phyloP scores from a whole-genome alignment of 2,888 invertebrate species.

The Zygogramma bicolorata region DNA sequence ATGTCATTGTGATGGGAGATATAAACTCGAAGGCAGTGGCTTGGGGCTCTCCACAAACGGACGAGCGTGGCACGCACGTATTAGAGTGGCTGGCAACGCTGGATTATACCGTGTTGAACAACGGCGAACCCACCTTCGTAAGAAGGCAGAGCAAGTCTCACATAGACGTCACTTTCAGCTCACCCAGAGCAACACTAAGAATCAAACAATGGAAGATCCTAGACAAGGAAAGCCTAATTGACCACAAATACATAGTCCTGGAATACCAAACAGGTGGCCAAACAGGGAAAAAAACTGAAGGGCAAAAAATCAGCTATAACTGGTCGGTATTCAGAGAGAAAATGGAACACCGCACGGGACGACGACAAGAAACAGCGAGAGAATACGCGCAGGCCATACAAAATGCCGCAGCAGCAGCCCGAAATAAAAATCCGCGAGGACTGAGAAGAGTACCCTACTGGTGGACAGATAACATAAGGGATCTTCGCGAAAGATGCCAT shows the following conservation, averaged over 20 bases:
- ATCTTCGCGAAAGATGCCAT: neutral
- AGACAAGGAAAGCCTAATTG: neutral
- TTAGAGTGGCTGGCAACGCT: neutral
- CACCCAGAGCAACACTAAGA: neutral
- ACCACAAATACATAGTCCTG: neutral
- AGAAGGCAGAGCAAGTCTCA: neutral
- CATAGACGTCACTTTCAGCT: neutral
- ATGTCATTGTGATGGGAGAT: slow-evolving; percentile 11
- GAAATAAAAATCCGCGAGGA: neutral
- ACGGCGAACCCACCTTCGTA: neutral
- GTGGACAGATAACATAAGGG: neutral
- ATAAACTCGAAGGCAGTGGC: slow-evolving; percentile 6
- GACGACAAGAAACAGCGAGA: neutral
- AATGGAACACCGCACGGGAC: neutral
- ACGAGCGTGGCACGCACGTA: neutral
- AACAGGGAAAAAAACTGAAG: neutral
- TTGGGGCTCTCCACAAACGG: neutral
- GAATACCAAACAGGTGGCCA: neutral
- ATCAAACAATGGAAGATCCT: neutral
- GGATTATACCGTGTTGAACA: neutral
- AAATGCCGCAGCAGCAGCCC: neutral
- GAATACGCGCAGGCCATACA: neutral
- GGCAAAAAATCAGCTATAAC: neutral
- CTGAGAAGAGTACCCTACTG: neutral
- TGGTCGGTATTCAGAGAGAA: neutral